Evolutionary conservation across 2,888 invertebrate genomes (phyloP).

Genomic region (Apotomis capreana): DNA sequence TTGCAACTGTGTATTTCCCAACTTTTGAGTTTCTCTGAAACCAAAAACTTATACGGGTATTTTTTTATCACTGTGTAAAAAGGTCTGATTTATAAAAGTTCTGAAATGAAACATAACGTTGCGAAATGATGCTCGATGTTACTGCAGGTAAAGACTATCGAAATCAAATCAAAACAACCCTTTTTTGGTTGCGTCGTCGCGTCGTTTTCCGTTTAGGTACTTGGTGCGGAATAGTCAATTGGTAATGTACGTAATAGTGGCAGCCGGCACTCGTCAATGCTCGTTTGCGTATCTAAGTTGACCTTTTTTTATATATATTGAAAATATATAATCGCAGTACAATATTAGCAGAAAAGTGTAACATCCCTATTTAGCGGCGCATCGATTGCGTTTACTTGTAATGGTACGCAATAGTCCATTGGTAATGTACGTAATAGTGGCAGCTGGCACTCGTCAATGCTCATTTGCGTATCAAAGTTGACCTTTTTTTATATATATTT

Average conservation of each 20-base stretch:
- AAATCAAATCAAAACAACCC: constrained; percentile 18
- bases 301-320: constrained; percentile 46
- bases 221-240: constrained; percentile 55
- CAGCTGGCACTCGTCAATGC: constrained; percentile 70
- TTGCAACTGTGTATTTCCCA: no score
- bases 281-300: constrained; percentile 84
- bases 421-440: constrained; percentile 65
- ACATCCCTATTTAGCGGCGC: constrained; percentile 29
- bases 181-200: constrained; percentile 11
- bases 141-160: no score
- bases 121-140: no score
- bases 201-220: constrained; percentile 48
- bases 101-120: no score
- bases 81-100: no score
- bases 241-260: constrained; percentile 65
- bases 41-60: no score
- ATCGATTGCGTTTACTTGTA: constrained; percentile 53
- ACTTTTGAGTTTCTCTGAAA: no score
- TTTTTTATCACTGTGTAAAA: no score
- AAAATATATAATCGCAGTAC: not conserved
- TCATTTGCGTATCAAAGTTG: constrained; percentile 84
- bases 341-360: constrained; percentile 38
- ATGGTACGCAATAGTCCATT: constrained; percentile 56
- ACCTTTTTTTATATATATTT: constrained; percentile 45
- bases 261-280: constrained; percentile 70